Evolutionary conservation across 1,140 invertebrate species (phyloP).

Genomic region (Drosophila virilis): DNA sequence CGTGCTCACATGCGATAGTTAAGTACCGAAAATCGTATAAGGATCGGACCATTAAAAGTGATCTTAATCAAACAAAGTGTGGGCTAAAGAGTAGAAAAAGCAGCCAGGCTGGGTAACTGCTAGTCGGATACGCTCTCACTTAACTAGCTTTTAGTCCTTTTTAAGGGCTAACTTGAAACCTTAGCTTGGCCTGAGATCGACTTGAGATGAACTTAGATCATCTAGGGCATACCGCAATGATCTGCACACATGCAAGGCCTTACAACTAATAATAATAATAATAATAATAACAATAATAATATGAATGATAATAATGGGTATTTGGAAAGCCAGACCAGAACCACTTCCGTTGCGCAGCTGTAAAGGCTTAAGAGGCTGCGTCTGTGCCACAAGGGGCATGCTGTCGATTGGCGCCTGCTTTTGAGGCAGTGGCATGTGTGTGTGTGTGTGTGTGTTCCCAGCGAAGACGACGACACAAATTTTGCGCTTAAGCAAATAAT

Average conservation of each 20-base stretch:
- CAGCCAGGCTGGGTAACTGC: too few species aligned
- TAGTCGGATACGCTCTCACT: too few species aligned
- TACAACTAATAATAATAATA: background rate
- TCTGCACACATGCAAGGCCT: conserved; percentile 1
- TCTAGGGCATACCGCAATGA: background rate
- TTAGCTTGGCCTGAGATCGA: too few species aligned
- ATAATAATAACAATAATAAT: background rate
- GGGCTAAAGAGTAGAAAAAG: too few species aligned
- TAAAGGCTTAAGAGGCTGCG: conserved; percentile 59
- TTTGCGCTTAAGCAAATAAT: conserved; percentile 67
- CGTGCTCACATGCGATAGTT: too few species aligned
- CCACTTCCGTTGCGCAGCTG: conserved; percentile 57
- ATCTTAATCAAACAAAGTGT: too few species aligned
- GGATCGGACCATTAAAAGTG: too few species aligned
- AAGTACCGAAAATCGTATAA: too few species aligned
- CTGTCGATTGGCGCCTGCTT: conserved; percentile 54
- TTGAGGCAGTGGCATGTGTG: background rate
- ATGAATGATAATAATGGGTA: background rate
- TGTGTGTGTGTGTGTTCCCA: conserved; percentile 27
- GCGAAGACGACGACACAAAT: conserved; percentile 48
- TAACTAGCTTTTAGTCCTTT: too few species aligned
- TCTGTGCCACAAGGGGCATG: conserved; percentile 12
- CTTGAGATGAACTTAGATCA: background rate
- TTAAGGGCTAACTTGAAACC: too few species aligned
- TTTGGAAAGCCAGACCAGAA: background rate